These are phyloP conservation scores for Heterotis niloticus DNA, from an alignment of 2,113 vertebrate species.

Conservation along the genomic window DNA sequence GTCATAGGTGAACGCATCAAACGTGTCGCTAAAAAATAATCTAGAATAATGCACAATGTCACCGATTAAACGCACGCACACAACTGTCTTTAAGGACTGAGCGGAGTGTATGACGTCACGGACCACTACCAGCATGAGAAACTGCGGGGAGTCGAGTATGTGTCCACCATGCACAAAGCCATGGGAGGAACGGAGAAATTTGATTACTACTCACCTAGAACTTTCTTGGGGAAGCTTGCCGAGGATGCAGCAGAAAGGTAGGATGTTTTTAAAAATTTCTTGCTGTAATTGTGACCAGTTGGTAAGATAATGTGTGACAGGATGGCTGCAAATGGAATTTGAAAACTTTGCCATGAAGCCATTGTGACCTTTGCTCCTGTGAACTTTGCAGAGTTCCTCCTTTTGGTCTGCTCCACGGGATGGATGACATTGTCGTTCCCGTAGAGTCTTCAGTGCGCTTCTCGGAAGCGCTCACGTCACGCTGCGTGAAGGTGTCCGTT, in stretches of 20 bases:
- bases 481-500: constrained; percentile 52
- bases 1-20: constrained; percentile 45
- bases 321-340: background rate
- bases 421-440: constrained; percentile 57
- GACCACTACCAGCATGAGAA: constrained; percentile 66
- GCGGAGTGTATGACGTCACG: constrained; percentile 63
- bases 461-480: constrained; percentile 51
- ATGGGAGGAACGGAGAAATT: constrained; percentile 65
- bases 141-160: constrained; percentile 56
- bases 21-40: too few species aligned
- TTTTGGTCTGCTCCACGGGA: constrained; percentile 61
- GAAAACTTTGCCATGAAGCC: background rate
- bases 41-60: too few species aligned
- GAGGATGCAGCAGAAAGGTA: constrained; percentile 57
- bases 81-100: constrained; percentile 51
- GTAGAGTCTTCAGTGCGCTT: constrained; percentile 56
- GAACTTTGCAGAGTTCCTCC: constrained; percentile 54
- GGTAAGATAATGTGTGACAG: background rate
- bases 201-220: constrained; percentile 59
- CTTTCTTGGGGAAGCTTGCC: constrained; percentile 45
- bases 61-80: too few species aligned
- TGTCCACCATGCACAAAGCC: constrained; percentile 68
- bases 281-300: background rate
- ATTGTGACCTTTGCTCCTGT: background rate
- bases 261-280: background rate